Base-by-base conservation (phyloP, 2,113 vertebrate genomes). In the Mastomys natalensis region DNA sequence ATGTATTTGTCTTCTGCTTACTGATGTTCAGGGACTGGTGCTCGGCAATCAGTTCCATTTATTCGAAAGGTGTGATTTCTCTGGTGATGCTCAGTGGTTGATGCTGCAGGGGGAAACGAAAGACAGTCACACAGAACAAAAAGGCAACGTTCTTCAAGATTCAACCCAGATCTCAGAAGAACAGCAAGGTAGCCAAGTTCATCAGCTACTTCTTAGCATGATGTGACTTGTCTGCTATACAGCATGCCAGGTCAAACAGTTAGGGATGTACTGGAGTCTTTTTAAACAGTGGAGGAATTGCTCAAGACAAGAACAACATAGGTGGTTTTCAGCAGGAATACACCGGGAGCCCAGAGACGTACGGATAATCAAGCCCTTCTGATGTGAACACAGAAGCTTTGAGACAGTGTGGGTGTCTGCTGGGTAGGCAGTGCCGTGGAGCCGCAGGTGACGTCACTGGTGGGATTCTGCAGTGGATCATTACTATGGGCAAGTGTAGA, bases 181-280 rank as follows among this genome's bases (percentile, higher is more conserved):
- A 0, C 17, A 64, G 91, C 53, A 48, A 3, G 64, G 34, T 17
- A 51, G 76, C 64, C 58, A 74, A n/a, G 19, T 34, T 84, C 45
- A 60, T 0, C 10, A 26, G 45, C 3, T 24, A 37, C 58, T 55
- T 74, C 37, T 1, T 37, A 48, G 5, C 1, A 29, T 45, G 96
- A 13, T 10, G 48, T 24, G 60, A 66, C 1, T 4, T 16, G 88
- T 24, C 7, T 0, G 40, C 53, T 3, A 0, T 2, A 16, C 16
- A 8, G 16, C 34, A 0, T 48, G 51, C 29, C 80, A 13, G 1
- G 5, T 5, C 13, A 34, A 45, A 64, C 26, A 9, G 7, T 3
- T 34, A 45, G 55, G 24, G 13, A 2, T 17, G 9, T 34, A 31
- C 62, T 29, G 62, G 62, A 53, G n/a, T 15, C 66, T n/a, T 53